Conservation (phyloP, 2,888 invertebrate genomes). For the Eilema depressum region DNA sequence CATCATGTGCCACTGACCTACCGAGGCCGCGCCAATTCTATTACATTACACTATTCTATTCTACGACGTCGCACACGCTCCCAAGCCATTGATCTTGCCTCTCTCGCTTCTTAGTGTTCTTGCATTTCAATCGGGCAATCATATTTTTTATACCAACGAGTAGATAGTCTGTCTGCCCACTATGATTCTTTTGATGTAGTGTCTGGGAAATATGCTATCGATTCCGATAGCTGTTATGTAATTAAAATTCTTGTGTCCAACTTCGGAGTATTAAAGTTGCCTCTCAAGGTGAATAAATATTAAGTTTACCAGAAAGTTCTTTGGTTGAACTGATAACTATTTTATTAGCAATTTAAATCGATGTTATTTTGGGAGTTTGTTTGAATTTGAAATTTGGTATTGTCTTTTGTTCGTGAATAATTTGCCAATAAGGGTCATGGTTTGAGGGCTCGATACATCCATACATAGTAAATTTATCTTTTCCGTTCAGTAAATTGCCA, state of each 20-base stretch:
- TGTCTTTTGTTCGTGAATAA: slow-evolving; percentile 21
- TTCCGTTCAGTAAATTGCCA: slow-evolving; percentile 6
- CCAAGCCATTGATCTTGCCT: slow-evolving; percentile 55
- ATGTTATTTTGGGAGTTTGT: background rate
- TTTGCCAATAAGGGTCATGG: background rate
- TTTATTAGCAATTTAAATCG: slow-evolving; percentile 6
- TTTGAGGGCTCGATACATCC: background rate
- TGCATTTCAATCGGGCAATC: slow-evolving; percentile 49
- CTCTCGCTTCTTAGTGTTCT: slow-evolving; percentile 38
- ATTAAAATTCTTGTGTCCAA: slow-evolving; percentile 15
- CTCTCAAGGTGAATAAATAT: slow-evolving; percentile 13
- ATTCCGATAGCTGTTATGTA: slow-evolving; percentile 27
- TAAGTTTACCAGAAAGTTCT: slow-evolving; percentile 9
- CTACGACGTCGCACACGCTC: slow-evolving; percentile 54
- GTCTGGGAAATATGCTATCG: slow-evolving; percentile 41
- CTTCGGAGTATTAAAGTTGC: background rate
- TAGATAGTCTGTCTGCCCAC: slow-evolving; percentile 37
- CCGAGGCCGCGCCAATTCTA: slow-evolving; percentile 76
- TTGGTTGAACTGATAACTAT: background rate
- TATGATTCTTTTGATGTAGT: slow-evolving; percentile 40
- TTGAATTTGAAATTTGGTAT: slow-evolving; percentile 19
- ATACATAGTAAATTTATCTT: slow-evolving; percentile 19
- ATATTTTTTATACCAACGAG: slow-evolving; percentile 41
- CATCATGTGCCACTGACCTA: slow-evolving; percentile 84
- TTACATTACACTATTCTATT: slow-evolving; percentile 57